These are phyloP conservation scores for Minunthozetes semirufus DNA, from an alignment of 2,888 invertebrate species.

Conservation along the genomic window DNA sequence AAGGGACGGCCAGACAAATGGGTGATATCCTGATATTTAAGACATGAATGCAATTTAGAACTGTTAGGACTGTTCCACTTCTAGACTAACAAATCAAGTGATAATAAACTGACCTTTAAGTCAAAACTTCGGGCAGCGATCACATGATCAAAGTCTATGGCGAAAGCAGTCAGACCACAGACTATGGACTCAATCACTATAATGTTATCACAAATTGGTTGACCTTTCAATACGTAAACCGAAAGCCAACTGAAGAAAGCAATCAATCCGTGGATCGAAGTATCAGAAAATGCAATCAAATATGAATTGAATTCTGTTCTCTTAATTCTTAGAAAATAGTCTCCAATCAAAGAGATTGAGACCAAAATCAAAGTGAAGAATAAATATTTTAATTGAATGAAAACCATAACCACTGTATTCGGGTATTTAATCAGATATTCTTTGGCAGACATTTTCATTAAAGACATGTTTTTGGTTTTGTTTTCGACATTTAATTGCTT, in stretches of 20 bases:
- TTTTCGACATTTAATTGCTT: too few species aligned
- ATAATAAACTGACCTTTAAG: constrained; percentile 9
- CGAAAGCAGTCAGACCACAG: constrained; percentile 6
- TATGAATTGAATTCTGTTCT: neutral
- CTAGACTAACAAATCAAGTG: neutral
- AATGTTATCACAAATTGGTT: neutral
- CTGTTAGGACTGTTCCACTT: neutral
- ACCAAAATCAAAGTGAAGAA: neutral
- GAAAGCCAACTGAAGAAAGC: constrained; percentile 26
- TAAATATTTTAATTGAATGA: neutral
- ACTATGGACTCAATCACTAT: neutral
- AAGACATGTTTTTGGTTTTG: neutral
- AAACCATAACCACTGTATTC: too few species aligned
- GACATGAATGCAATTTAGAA: neutral
- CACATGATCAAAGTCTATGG: constrained; percentile 32
- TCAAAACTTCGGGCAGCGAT: constrained; percentile 26
- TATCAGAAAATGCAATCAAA: constrained; percentile 12
- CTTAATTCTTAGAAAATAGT: neutral
- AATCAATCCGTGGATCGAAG: constrained; percentile 9
- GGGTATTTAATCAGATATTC: neutral
- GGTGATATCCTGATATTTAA: neutral
- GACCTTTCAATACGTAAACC: neutral
- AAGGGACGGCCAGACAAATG: constrained; percentile 14
- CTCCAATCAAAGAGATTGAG: neutral
- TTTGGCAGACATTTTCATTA: neutral